phyloP scores from a whole-genome alignment of 2,113 vertebrate species.

The Camarhynchus parvulus region DNA sequence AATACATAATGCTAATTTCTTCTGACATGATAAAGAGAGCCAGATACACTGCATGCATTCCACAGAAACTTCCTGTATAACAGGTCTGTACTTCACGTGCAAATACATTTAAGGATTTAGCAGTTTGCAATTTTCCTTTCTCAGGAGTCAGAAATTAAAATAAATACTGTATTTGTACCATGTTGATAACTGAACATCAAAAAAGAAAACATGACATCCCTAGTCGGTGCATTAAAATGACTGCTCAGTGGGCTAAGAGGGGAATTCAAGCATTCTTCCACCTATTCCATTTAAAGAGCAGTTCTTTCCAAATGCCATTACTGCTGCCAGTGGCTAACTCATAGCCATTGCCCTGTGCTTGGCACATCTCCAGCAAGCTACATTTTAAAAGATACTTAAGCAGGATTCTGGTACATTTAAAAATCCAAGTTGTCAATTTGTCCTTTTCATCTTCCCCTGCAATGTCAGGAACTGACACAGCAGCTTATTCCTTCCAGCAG shows the following conservation, averaged over 20 bases:
- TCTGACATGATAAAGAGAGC: neutral
- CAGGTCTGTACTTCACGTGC: neutral
- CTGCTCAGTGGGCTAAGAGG: neutral
- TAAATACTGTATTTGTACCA: neutral
- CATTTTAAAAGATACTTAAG: neutral
- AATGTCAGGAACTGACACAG: neutral
- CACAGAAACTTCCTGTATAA: neutral
- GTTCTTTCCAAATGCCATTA: neutral
- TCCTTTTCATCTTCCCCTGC: neutral
- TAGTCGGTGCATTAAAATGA: neutral
- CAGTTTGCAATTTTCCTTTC: neutral
- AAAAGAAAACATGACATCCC: neutral
- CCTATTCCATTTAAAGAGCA: neutral
- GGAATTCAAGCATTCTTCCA: neutral
- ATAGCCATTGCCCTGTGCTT: rapidly evolving
- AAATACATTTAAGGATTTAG: neutral
- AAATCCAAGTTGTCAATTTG: neutral
- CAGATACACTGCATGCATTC: neutral
- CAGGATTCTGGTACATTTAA: neutral
- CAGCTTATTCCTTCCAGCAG: neutral
- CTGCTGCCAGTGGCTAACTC: neutral
- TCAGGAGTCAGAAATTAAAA: neutral
- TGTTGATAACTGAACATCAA: neutral
- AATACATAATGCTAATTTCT: neutral
- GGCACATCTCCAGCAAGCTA: neutral